Percentiles rank a stretch among this genome's conserved stretches.
Evolutionary conservation across 2,888 invertebrate genomes (phyloP).

Genomic region (Himalopsyche japonica): DNA sequence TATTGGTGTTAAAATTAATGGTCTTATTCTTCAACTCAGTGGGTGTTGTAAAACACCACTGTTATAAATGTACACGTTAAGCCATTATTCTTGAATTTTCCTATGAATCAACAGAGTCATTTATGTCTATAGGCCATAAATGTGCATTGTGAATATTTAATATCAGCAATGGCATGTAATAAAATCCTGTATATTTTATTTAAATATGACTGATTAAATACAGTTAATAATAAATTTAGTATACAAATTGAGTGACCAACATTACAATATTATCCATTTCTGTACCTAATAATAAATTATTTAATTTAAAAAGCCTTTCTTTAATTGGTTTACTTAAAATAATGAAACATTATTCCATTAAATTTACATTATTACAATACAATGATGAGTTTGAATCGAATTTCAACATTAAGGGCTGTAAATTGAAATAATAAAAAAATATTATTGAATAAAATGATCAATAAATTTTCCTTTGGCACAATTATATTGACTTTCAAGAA

Average conservation of each 20-base stretch:
- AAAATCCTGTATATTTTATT: not conserved
- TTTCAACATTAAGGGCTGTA: not conserved
- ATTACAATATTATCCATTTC: not conserved
- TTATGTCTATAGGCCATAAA: not conserved
- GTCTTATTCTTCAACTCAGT: not conserved
- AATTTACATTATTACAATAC: not conserved
- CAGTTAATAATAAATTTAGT: not conserved
- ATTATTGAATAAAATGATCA: not conserved
- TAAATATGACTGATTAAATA: not conserved
- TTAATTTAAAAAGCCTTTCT: not conserved
- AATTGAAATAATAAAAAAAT: not conserved
- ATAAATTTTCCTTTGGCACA: not conserved
- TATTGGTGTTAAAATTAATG: constrained; percentile 1
- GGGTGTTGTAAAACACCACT: not conserved
- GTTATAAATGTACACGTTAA: not conserved
- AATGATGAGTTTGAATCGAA: not conserved
- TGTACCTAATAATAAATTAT: not conserved
- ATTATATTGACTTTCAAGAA: not conserved
- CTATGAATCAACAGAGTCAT: too few species aligned
- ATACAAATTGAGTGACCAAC: not conserved
- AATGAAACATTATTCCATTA: not conserved
- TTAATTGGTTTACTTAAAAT: not conserved
- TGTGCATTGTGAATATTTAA: not conserved
- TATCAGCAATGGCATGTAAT: not conserved
- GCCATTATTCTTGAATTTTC: not conserved